Percentiles rank a stretch among this genome's conserved stretches.
Conservation (phyloP, 2,113 vertebrate species). For the Embiotoca jacksoni region DNA sequence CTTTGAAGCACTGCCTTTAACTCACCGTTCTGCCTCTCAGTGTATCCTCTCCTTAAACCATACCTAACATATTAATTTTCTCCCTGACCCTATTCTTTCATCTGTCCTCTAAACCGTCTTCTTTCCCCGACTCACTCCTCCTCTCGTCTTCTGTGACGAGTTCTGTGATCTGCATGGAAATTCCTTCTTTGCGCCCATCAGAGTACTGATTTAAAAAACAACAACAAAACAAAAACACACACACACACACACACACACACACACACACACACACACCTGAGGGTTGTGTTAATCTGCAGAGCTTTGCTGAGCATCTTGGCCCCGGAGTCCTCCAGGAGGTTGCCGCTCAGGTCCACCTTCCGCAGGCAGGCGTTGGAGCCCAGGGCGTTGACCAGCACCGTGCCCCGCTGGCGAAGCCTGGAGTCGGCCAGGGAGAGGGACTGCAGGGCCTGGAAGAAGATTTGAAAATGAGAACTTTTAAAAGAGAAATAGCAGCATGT, state of each 20-base stretch:
- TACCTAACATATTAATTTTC: slow-evolving; percentile 38
- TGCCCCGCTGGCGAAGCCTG: slow-evolving; percentile 88
- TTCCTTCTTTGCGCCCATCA: background rate
- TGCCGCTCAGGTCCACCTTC: slow-evolving; percentile 92
- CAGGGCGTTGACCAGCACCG: slow-evolving; percentile 90
- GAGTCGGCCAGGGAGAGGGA: slow-evolving; percentile 91
- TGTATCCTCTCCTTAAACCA: slow-evolving; percentile 17
- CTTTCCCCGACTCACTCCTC: background rate
- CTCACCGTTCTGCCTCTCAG: slow-evolving; percentile 21
- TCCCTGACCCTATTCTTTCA: slow-evolving; percentile 34
- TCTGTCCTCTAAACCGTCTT: slow-evolving; percentile 24
- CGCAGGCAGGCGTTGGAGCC: slow-evolving; percentile 91
- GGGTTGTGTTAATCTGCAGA: slow-evolving; percentile 92
- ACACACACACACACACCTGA: slow-evolving; percentile 80
- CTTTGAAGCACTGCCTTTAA: slow-evolving; percentile 36
- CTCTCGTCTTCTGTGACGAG: too few species aligned
- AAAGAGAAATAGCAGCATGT: background rate
- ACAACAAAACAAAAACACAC: background rate
- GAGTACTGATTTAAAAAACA: background rate
- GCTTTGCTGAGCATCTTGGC: slow-evolving; percentile 95
- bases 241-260: slow-evolving; percentile 77
- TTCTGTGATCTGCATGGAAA: slow-evolving; percentile 16
- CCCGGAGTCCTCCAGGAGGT: slow-evolving; percentile 91
- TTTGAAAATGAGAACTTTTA: background rate
- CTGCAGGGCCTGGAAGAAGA: slow-evolving; percentile 84